phyloP scores from a whole-genome alignment of 2,888 invertebrate genomes.

The Schizotus pectinicornis region DNA sequence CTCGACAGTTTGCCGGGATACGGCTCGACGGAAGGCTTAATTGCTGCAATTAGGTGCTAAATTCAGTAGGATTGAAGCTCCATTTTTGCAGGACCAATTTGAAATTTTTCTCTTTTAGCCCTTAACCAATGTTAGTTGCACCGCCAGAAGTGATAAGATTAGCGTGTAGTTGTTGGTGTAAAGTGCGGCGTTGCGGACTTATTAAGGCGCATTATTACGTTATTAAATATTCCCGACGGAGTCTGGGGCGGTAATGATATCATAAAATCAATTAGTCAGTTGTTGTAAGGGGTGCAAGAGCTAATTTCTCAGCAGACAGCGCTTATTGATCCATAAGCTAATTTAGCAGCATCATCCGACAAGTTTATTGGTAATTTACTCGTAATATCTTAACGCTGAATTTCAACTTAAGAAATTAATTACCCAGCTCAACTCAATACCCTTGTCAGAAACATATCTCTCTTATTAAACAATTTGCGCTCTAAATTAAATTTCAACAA shows the following conservation, averaged over 20 bases:
- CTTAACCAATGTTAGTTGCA: conserved; percentile 26
- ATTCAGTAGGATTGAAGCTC: conserved; percentile 31
- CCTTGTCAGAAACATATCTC: conserved; percentile 39
- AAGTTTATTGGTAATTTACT: conserved; percentile 43
- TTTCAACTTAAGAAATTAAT: conserved; percentile 31
- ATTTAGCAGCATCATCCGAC: conserved; percentile 46
- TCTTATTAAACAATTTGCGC: not conserved
- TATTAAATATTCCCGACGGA: conserved; percentile 21
- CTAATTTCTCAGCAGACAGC: conserved; percentile 42
- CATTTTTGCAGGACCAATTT: conserved; percentile 30
- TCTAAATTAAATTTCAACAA: not conserved
- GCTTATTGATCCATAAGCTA: conserved; percentile 43
- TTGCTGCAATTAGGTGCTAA: conserved; percentile 32
- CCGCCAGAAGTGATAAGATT: too few species aligned
- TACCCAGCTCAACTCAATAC: conserved; percentile 38
- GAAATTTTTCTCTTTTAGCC: conserved; percentile 30
- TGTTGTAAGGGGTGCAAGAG: conserved; percentile 42
- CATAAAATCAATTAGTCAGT: conserved; percentile 44
- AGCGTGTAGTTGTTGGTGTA: too few species aligned
- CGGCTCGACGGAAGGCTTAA: conserved; percentile 25
- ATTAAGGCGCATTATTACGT: conserved; percentile 19
- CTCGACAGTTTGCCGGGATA: conserved; percentile 26
- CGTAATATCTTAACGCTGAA: conserved; percentile 36
- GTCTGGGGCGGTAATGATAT: conserved; percentile 31
- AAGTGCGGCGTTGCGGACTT: conserved; percentile 1